Conservation (phyloP, 1,140 invertebrate genomes). For the Danaus melanippus region DNA sequence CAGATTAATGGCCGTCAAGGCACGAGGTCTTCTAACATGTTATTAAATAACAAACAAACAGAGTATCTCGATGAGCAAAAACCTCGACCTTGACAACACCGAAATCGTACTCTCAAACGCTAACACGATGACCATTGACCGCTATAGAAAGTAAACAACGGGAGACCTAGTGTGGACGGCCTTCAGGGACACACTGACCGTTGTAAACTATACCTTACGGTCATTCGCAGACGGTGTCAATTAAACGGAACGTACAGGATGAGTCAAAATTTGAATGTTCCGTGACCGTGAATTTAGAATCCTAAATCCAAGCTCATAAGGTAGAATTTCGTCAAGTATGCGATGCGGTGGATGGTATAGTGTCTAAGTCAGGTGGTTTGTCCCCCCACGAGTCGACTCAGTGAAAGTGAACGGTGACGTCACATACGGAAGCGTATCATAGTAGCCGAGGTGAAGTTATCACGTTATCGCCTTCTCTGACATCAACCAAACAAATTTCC, state of each 20-base stretch:
- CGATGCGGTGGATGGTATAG: conserved; percentile 12
- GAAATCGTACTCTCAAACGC: conserved; percentile 4
- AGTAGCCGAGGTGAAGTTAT: conserved; percentile 49
- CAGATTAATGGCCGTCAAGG: too few species aligned
- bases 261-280: conserved; percentile 28
- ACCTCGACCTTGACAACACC: conserved; percentile 14
- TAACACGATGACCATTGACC: conserved; percentile 46
- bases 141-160: conserved; percentile 61
- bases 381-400: conserved; percentile 33
- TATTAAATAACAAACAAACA: background rate
- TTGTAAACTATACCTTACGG: conserved; percentile 28
- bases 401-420: conserved; percentile 61
- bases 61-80: conserved; percentile 1
- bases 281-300: conserved; percentile 18
- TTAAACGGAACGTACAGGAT: conserved; percentile 17
- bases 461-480: conserved; percentile 37
- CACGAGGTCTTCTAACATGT: background rate
- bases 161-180: conserved; percentile 39
- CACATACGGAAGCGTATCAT: conserved; percentile 47
- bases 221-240: conserved; percentile 27
- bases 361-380: conserved; percentile 24
- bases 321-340: conserved; percentile 21
- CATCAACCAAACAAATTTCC: background rate
- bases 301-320: conserved; percentile 27
- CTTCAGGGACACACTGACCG: conserved; percentile 39